Base-by-base conservation (phyloP, 2,113 vertebrate species). In the Chaetops frenatus region DNA sequence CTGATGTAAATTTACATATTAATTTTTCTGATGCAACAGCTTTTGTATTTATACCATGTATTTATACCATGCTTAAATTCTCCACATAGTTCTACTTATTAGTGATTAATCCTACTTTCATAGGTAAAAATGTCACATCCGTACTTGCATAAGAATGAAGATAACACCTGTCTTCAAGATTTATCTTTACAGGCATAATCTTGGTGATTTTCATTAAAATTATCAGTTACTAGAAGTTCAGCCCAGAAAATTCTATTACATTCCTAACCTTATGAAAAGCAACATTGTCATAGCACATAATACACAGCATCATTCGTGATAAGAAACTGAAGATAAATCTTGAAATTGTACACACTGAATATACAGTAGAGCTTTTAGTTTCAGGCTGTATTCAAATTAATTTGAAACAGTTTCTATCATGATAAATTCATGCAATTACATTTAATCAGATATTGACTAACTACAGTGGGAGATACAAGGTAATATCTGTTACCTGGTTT, bases 381-480 rank as follows among this genome's bases (percentile, higher is more conserved):
- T 58, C 71, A 71, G 61, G 50, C 54, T 81, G 85, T 64, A 96
- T 96, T 96, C 90, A 86, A 95, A 94, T 96, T 56, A 92, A 67
- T 92, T 89, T 82, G 73, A 94, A 95, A 90, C 66, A 81, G 58
- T 74, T 92, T 95, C 87, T 84, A 94, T 92, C 92, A 94, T 53
- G 94, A 97, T 94, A 96, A 95, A 96, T 90, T 67, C 66, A 91
- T 91, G 94, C 79, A 97, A 95, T 96, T 97, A 92, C 69, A 78
- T 84, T 96, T 94, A 90, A 96, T 95, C 95, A 97, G 93, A 95
- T 97, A 94, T 47, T 86, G 88, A 86, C 79, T 86, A 76, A 74
- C 76, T 82, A 62, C 10, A 14, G 65, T 44, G 27, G 79, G 66
- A 81, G 56, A 76, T 14, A 86, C 74, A 92, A 70, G 57, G 54